Evolutionary conservation across 2,888 invertebrate genomes (phyloP), one percentile per base, ranked within the genome.

Genomic region (Octonoba sinensis): DNA sequence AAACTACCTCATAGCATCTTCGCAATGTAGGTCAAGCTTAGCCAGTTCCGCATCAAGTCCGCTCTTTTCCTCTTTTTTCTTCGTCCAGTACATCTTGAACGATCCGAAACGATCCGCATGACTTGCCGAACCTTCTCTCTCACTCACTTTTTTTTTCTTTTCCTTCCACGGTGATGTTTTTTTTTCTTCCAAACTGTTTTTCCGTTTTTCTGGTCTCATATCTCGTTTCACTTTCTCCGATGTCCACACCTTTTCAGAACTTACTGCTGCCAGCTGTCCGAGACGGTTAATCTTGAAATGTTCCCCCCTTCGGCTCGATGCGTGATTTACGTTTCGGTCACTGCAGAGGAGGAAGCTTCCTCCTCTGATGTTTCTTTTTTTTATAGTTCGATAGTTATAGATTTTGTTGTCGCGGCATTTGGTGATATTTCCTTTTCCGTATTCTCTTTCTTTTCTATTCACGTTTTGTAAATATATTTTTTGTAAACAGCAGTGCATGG

Each of bases 301-400:
- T 36, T 36, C 15, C 27, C 72, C 71, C 62, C 20, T 66, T 70
- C 44, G 56, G 51, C 49, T 46, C 67, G 59, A 51, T 24, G 24
- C 71, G 57, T 72, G 73, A 73, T 79, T 72, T 79, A 79, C 79
- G 79, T 71, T 62, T 51, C 66, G 71, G 62, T 77, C 57, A 64
- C 44, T 18, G 54, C 36, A 54, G 47, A 24, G 51, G 36, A 36
- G 36, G 36, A 36, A 36, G 36, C 36, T 36, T 27, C n/a, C 22
- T 24, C 47, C 46, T 46, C 47, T 64, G 8, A 36, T 36, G 36
- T 36, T 36, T 56, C 56, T 13, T 20, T 24, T 36, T 36, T 69
- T 18, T 46, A 16, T 60, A 22, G 24, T 60, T 47, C 44, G 27
- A 6, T 13, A 46, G 46, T 44, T 44, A 36, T 36, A 36, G 36